Evolutionary conservation across 2,113 vertebrate genomes (phyloP).

Genomic region (human (Homo sapiens)): GRCh38 chr4:140082501-140083000

Average conservation of each 20-base stretch:
- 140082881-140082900: background rate
- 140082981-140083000: background rate
- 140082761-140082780: background rate
- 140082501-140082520: background rate
- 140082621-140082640: accelerated
- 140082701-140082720: background rate
- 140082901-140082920: background rate
- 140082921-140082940: background rate
- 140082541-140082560: accelerated
- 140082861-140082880: background rate
- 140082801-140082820: background rate
- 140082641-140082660: background rate
- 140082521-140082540: background rate
- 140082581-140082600: accelerated
- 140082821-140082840: background rate
- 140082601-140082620: background rate
- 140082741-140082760: background rate
- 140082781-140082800: background rate
- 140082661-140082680: background rate
- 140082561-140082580: background rate
- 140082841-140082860: background rate
- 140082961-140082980: background rate
- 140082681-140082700: background rate
- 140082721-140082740: background rate
- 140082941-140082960: background rate